Percentiles rank a stretch among this genome's conserved stretches.
These are phyloP conservation scores for Pachyuromys duprasi DNA, from an alignment of 2,797 vertebrate species.

Conservation along the genomic window DNA sequence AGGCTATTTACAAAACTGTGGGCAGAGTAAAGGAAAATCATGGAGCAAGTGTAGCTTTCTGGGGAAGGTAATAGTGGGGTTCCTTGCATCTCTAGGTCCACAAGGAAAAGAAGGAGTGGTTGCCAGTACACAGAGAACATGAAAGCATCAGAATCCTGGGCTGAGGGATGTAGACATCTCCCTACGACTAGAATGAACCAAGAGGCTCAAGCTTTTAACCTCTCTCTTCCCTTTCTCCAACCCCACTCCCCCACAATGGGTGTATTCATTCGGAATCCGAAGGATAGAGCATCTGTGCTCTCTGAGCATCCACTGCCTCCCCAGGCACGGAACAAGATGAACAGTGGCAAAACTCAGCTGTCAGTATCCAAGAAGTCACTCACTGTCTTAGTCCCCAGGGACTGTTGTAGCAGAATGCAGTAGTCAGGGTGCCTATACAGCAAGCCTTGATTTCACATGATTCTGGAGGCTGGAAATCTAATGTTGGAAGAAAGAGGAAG, in stretches of 20 bases:
- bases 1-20: conserved; percentile 64
- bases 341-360: not conserved
- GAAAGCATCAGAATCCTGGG: not conserved
- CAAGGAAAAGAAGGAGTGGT: not conserved
- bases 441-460: not conserved
- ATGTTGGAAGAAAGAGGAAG: not conserved
- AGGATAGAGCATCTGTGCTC: conserved; percentile 26
- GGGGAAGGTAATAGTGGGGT: not conserved
- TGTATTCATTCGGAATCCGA: not conserved
- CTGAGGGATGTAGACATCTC: not conserved
- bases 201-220: not conserved
- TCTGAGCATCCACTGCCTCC: not conserved
- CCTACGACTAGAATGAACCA: not conserved
- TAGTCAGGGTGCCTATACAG: not conserved
- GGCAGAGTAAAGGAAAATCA: not conserved
- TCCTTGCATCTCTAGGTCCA: not conserved
- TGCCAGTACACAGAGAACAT: not conserved
- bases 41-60: not conserved
- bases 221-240: not conserved
- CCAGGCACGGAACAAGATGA: not conserved
- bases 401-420: not conserved
- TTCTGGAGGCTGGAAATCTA: not conserved
- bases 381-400: not conserved
- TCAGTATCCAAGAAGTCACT: not conserved
- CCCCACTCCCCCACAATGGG: not conserved